These are phyloP conservation scores for Hydrozoanthus tunicans DNA, from an alignment of 64 coral and sea anemone genomes.

Conservation along the genomic window DNA sequence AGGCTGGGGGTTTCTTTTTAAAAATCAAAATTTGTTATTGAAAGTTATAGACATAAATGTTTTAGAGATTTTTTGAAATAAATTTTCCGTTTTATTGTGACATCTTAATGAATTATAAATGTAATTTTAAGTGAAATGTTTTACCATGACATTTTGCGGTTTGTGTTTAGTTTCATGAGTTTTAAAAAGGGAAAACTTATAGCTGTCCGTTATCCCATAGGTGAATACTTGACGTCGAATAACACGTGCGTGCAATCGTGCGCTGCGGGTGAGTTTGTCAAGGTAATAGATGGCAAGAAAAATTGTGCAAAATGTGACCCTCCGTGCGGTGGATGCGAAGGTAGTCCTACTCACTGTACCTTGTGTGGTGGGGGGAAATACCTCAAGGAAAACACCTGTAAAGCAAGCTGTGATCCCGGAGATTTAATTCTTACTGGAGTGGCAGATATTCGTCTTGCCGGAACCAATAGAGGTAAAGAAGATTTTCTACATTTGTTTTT, in stretches of 20 bases:
- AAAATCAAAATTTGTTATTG: too few species aligned
- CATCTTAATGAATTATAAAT: too few species aligned
- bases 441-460: slow-evolving; percentile 19
- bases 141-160: too few species aligned
- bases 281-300: not conserved
- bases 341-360: slow-evolving; percentile 12
- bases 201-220: not conserved
- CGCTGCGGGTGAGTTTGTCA: not conserved
- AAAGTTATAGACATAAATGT: too few species aligned
- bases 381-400: not conserved
- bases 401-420: not conserved
- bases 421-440: slow-evolving; percentile 18
- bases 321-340: slow-evolving; percentile 11
- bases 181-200: too few species aligned
- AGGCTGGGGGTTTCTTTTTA: too few species aligned
- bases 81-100: too few species aligned
- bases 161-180: too few species aligned
- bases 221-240: slow-evolving; percentile 43
- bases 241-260: slow-evolving; percentile 28
- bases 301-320: not conserved
- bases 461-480: slow-evolving; percentile 40
- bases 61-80: too few species aligned
- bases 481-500: not conserved
- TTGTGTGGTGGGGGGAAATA: not conserved
- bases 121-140: too few species aligned